Evolutionary conservation across 2,797 vertebrate species (phyloP).

Genomic region (Spinus olivaceus): DNA sequence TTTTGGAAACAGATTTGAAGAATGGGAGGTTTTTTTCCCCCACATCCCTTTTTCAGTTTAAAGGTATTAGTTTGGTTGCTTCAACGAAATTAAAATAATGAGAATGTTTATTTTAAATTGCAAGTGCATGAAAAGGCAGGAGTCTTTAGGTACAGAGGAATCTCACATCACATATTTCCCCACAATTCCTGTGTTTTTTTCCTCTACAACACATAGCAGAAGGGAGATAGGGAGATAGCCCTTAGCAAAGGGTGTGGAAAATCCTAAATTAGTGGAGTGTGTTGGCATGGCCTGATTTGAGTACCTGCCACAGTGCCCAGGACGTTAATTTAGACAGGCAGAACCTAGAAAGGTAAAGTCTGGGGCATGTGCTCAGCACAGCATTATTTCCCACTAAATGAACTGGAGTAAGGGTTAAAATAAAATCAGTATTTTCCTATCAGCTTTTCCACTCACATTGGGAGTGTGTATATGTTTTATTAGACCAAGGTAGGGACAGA

Average conservation of each 20-base stretch:
- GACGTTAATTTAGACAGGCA: neutral
- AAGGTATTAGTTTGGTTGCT: neutral
- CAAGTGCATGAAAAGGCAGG: neutral
- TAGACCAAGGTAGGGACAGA: neutral
- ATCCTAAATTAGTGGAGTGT: neutral
- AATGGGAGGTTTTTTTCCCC: fast-evolving
- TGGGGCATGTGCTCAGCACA: neutral
- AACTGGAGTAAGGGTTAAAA: neutral
- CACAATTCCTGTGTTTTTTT: neutral
- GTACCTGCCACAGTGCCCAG: neutral
- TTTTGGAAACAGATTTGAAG: neutral
- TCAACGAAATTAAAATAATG: neutral
- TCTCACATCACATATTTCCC: neutral
- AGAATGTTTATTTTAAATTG: neutral
- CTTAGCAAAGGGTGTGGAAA: neutral
- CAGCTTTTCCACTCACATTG: neutral
- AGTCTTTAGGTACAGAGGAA: neutral
- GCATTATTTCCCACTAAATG: neutral
- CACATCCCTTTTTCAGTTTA: neutral
- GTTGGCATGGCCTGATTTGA: neutral
- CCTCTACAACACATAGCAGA: neutral
- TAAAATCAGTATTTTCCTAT: neutral
- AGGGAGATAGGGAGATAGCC: neutral
- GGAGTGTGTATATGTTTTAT: neutral
- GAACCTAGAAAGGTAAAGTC: neutral